phyloP scores from a whole-genome alignment of 30 jellyfish, hydroid and myxozoan genomes.

The Clytia hemisphaerica region DNA sequence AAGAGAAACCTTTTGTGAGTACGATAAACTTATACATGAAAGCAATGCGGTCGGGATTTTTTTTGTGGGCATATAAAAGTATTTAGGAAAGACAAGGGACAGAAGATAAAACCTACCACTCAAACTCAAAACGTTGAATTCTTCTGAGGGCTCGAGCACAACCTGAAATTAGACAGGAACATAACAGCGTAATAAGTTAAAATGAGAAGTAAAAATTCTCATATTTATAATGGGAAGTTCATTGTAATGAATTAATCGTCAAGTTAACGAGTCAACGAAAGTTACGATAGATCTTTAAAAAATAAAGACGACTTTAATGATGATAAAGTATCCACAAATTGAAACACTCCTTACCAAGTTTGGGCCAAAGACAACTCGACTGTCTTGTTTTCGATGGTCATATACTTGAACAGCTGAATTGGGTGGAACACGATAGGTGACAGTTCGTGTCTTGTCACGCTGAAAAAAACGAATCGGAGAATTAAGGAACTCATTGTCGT shows the following conservation, averaged over 20 bases:
- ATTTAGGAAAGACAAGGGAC: background rate
- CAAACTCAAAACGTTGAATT: conserved; percentile 75
- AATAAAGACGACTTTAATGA: background rate
- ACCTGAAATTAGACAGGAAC: conserved; percentile 41
- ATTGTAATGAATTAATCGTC: too few species aligned
- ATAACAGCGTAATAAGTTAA: background rate
- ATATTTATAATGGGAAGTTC: background rate
- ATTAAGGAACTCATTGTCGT: background rate
- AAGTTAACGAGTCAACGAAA: background rate
- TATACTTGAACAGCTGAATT: conserved; percentile 92
- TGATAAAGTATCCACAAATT: background rate
- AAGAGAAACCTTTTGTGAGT: too few species aligned
- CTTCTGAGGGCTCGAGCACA: conserved; percentile 81
- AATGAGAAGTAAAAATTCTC: background rate
- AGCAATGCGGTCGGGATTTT: too few species aligned
- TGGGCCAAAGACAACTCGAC: conserved; percentile 94
- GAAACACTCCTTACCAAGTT: conserved; percentile 55
- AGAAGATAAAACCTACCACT: conserved; percentile 50
- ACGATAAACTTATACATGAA: too few species aligned
- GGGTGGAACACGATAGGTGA: conserved; percentile 78
- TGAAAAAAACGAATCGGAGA: conserved; percentile 17
- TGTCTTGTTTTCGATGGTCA: conserved; percentile 55
- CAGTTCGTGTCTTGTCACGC: conserved; percentile 72
- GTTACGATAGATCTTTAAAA: background rate
- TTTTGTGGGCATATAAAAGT: background rate